These are phyloP conservation scores for Dicrostonyx torquatus DNA, from an alignment of 2,797 vertebrate genomes.

Conservation along the genomic window DNA sequence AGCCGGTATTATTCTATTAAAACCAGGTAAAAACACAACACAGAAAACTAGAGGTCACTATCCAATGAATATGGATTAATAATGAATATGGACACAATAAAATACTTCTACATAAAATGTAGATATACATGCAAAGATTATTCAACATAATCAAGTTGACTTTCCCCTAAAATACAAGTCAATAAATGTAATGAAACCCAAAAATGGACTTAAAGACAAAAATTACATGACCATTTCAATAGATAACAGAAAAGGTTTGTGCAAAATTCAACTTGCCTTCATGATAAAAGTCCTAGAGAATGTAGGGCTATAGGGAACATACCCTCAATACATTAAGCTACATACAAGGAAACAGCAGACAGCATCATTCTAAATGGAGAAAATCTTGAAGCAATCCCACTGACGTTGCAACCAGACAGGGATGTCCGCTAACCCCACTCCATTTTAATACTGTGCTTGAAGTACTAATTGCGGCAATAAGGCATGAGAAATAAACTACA, in stretches of 20 bases:
- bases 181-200: not conserved
- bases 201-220: not conserved
- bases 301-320: not conserved
- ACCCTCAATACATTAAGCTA: not conserved
- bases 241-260: not conserved
- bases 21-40: too few species aligned
- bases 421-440: not conserved
- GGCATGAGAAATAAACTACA: not conserved
- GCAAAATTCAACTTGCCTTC: not conserved
- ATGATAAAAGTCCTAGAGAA: not conserved
- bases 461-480: not conserved
- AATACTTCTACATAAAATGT: not conserved
- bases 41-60: too few species aligned
- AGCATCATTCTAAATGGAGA: not conserved
- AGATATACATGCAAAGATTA: not conserved
- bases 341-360: not conserved
- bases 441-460: not conserved
- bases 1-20: too few species aligned
- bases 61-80: too few species aligned
- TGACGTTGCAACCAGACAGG: not conserved
- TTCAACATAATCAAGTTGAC: not conserved
- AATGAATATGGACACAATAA: too few species aligned
- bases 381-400: not conserved
- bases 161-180: not conserved
- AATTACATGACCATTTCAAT: not conserved